A percentile compares a stretch with the other conserved stretches of the same genome.
Conservation (phyloP, 2,113 vertebrate species). For the Phylloscopus trochilus region DNA sequence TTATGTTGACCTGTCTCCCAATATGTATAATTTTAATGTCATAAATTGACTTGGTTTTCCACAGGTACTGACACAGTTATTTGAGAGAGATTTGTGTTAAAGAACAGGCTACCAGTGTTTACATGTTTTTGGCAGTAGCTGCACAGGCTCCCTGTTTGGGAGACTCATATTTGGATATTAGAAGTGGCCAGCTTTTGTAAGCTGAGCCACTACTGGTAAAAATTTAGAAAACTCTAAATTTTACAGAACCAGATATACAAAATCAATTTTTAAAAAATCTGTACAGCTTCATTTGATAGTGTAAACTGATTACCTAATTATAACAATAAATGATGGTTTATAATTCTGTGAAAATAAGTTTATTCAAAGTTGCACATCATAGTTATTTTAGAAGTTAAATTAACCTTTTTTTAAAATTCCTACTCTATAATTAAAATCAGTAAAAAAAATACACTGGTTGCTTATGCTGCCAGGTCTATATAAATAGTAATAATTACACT, state of each 20-base stretch:
- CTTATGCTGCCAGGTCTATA: neutral
- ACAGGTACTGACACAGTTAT: neutral
- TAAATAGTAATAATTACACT: constrained; percentile 13
- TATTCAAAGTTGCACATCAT: neutral
- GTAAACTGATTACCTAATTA: neutral
- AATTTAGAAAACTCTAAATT: constrained; percentile 9
- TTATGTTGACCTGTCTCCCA: neutral
- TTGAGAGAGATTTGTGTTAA: constrained; percentile 24
- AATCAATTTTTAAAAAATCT: neutral
- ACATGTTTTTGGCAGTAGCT: constrained; percentile 7
- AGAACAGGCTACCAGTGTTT: neutral
- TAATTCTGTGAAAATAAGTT: neutral
- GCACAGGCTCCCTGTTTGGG: neutral
- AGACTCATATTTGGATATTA: constrained; percentile 10
- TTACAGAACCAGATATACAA: constrained; percentile 24
- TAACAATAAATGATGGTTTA: neutral
- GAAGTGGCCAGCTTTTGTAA: constrained; percentile 24
- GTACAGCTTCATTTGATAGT: neutral
- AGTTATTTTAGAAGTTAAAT: neutral
- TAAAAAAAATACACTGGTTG: neutral
- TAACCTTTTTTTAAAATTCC: neutral
- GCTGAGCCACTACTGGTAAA: neutral
- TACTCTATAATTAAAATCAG: neutral
- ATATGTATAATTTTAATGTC: neutral
- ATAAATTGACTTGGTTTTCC: neutral